These are phyloP conservation scores for Rhagoletis zephyria DNA, from an alignment of 1,140 invertebrate species.

Conservation along the genomic window DNA sequence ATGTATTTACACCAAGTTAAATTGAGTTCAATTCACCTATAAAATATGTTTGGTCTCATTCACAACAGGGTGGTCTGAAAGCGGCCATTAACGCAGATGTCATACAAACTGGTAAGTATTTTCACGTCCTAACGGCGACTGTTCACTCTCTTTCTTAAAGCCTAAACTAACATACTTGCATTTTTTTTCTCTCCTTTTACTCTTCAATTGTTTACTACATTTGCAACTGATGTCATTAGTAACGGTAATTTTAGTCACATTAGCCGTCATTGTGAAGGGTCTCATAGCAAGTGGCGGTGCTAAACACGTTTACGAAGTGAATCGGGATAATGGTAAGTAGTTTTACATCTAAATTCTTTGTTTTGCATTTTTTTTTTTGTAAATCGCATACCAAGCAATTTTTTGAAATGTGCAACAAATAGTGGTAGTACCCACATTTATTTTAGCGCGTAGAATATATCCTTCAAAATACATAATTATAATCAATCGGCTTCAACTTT, in stretches of 20 bases:
- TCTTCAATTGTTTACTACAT: neutral
- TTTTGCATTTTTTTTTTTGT: no score
- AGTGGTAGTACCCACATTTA: no score
- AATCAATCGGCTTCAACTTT: no score
- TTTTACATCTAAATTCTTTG: no score
- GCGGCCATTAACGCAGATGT: constrained; percentile 91
- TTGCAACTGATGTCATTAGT: constrained; percentile 62
- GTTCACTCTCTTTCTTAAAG: neutral
- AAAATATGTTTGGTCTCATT: neutral
- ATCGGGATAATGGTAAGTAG: constrained; percentile 77
- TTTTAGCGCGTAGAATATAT: no score
- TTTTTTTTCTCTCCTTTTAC: neutral
- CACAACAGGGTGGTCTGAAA: constrained; percentile 84
- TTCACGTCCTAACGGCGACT: neutral
- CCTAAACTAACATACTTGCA: neutral
- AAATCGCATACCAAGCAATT: no score
- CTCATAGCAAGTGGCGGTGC: constrained; percentile 81
- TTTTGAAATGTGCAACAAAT: no score
- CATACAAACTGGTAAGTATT: constrained; percentile 80
- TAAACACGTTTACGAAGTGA: constrained; percentile 78
- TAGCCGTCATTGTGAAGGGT: constrained; percentile 85
- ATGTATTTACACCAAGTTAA: no score
- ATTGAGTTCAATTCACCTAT: no score
- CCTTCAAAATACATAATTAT: no score
- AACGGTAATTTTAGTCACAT: constrained; percentile 87